Conservation (phyloP, 2,113 vertebrate species). For the Glaucidium brasilianum region DNA sequence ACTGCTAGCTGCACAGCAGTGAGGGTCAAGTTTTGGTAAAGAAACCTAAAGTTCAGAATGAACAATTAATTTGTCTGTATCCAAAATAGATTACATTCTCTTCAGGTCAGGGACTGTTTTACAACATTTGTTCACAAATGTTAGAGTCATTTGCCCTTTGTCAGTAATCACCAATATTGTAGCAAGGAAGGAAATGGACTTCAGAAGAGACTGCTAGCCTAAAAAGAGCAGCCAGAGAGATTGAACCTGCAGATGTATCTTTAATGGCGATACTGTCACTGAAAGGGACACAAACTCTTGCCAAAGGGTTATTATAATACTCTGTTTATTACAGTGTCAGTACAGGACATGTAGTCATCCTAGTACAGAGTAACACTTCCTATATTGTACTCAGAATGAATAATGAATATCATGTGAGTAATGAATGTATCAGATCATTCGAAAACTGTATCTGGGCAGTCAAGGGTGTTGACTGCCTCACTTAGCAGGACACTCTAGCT, state of each 20-base stretch:
- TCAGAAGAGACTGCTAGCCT: not conserved
- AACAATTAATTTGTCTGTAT: not conserved
- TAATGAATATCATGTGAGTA: not conserved
- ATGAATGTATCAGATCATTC: not conserved
- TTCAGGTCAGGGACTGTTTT: not conserved
- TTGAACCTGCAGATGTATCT: not conserved
- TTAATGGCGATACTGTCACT: not conserved
- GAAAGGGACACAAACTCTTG: not conserved
- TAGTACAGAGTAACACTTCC: not conserved
- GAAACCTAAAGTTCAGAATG: not conserved
- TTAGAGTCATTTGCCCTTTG: not conserved
- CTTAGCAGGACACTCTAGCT: not conserved
- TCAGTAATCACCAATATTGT: not conserved
- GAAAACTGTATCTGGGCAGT: not conserved
- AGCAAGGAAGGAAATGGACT: not conserved
- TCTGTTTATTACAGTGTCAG: not conserved
- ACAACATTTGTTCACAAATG: not conserved
- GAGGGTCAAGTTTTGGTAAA: not conserved
- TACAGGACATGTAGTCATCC: not conserved
- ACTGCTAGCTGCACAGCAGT: not conserved
- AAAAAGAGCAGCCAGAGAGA: not conserved
- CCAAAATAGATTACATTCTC: not conserved
- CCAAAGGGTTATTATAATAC: not conserved
- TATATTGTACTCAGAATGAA: conserved; percentile 14
- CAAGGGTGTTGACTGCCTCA: not conserved